phyloP scores from a whole-genome alignment of 2,888 invertebrate species.

The Parochlus steinenii region DNA sequence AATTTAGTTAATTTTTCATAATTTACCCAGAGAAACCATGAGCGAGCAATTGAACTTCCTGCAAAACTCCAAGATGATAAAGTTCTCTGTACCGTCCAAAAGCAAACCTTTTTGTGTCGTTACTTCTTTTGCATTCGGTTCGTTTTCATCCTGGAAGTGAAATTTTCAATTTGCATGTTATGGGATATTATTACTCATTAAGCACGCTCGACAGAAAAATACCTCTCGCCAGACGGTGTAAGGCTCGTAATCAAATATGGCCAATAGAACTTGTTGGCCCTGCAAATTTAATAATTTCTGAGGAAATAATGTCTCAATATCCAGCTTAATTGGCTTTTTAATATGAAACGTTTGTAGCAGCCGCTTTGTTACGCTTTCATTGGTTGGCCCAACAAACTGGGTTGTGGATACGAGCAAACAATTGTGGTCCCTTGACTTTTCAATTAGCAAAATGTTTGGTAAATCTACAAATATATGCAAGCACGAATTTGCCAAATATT shows the following conservation, averaged over 20 bases:
- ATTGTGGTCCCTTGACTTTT: too few relatives aligned
- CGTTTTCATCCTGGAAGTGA: conserved; percentile 5
- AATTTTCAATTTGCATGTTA: not conserved
- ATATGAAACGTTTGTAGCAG: conserved; percentile 20
- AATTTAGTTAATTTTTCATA: not conserved
- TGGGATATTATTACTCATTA: not conserved
- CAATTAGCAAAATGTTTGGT: conserved; percentile 21
- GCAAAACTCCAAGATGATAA: conserved; percentile 27
- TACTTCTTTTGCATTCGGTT: conserved; percentile 9
- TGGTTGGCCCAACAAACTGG: conserved; percentile 21
- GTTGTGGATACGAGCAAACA: too few relatives aligned
- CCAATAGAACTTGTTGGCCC: conserved; percentile 22
- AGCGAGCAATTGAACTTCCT: conserved; percentile 31
- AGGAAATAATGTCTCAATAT: conserved; percentile 19
- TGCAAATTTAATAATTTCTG: conserved; percentile 21
- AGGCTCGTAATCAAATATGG: conserved; percentile 25
- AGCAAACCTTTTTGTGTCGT: conserved; percentile 20
- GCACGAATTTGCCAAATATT: too few relatives aligned
- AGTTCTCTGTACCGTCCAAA: conserved; percentile 39
- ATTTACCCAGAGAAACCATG: conserved; percentile 24
- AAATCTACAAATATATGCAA: conserved; percentile 21
- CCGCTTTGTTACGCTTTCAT: conserved; percentile 16
- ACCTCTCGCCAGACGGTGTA: conserved; percentile 21
- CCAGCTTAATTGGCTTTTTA: conserved; percentile 14
- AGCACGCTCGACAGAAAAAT: not conserved